A percentile compares a stretch with the other conserved stretches of the same genome.
phyloP scores from a whole-genome alignment of 2,797 vertebrate species.

The Peromyscus melanophrys region DNA sequence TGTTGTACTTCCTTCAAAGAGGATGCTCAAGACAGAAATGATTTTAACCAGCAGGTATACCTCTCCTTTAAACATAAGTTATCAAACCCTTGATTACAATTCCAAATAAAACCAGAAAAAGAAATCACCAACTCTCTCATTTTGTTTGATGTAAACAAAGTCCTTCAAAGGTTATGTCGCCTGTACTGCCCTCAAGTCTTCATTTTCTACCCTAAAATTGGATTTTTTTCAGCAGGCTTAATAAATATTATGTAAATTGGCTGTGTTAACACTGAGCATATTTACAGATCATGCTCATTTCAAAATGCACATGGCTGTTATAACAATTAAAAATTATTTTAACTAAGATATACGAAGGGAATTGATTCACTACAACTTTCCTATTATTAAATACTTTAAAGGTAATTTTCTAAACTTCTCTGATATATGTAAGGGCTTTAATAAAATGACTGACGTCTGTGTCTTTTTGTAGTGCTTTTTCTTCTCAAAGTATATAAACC shows the following conservation, averaged over 20 bases:
- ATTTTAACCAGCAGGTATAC: conserved; percentile 49
- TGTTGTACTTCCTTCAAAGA: conserved; percentile 66
- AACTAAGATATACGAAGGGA: conserved; percentile 41
- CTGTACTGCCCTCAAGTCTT: conserved; percentile 55
- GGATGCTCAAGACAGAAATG: conserved; percentile 44
- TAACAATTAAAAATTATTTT: conserved; percentile 47
- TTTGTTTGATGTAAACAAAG: conserved; percentile 62
- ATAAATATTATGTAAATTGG: conserved; percentile 75
- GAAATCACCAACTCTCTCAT: conserved; percentile 6
- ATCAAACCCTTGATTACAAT: neutral
- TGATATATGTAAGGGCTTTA: conserved; percentile 40
- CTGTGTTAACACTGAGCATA: conserved; percentile 67
- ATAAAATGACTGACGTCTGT: conserved; percentile 32
- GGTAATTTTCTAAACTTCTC: conserved; percentile 52
- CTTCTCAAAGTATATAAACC: conserved; percentile 41
- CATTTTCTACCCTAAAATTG: conserved; percentile 59
- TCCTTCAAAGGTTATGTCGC: conserved; percentile 49
- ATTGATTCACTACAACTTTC: conserved; percentile 44
- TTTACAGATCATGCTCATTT: conserved; percentile 52
- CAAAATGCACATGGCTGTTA: conserved; percentile 62
- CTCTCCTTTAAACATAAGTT: conserved; percentile 63
- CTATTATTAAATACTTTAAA: conserved; percentile 50
- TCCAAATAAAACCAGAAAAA: conserved; percentile 66
- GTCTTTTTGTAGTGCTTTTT: conserved; percentile 29
- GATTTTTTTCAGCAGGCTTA: conserved; percentile 73